Conservation (phyloP, 2,113 vertebrate species). For the Oreamnos americanus region DNA sequence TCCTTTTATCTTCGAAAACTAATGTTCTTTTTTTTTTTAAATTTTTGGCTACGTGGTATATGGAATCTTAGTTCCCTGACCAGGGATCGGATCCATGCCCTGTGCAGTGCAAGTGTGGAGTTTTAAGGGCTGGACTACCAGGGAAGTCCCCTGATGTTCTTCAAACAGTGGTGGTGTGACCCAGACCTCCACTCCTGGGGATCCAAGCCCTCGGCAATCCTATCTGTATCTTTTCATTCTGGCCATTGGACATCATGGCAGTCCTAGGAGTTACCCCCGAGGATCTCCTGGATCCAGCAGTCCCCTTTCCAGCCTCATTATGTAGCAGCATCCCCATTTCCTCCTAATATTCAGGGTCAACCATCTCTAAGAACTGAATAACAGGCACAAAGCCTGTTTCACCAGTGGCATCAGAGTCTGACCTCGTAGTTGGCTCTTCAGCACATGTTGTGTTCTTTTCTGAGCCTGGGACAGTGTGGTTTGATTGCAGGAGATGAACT, state of each 20-base stretch:
- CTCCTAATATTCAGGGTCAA: not conserved
- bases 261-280: not conserved
- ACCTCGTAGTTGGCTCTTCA: not conserved
- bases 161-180: not conserved
- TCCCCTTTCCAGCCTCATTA: not conserved
- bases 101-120: not conserved
- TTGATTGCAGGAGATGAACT: not conserved
- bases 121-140: not conserved
- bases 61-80: not conserved
- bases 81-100: not conserved
- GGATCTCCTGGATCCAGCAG: not conserved
- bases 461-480: not conserved
- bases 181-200: not conserved
- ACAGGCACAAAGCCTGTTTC: not conserved
- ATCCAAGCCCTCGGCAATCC: not conserved
- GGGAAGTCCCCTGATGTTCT: not conserved
- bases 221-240: not conserved
- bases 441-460: not conserved
- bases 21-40: not conserved
- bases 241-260: not conserved
- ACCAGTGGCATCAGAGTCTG: not conserved
- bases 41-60: not conserved
- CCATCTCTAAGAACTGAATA: not conserved
- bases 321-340: not conserved
- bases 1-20: not conserved